A percentile compares a stretch with the other conserved stretches of the same genome.
Evolutionary conservation across 2,113 vertebrate species (phyloP).

Genomic region (Nannospalax galili): DNA sequence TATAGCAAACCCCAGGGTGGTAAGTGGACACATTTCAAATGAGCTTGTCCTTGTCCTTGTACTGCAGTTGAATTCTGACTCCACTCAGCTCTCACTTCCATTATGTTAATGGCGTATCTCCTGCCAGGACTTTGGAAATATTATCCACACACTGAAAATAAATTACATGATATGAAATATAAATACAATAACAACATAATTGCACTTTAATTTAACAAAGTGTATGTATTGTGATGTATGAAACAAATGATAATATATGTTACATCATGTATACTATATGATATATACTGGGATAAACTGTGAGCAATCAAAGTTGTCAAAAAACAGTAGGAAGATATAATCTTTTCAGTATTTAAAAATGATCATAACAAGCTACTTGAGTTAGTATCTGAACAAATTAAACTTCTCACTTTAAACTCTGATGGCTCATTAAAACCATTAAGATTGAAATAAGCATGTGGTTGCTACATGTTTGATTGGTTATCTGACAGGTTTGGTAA

Average conservation of each 20-base stretch:
- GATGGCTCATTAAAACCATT: neutral
- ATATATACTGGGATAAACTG: neutral
- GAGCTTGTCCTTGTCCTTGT: neutral
- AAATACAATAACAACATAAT: neutral
- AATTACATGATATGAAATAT: neutral
- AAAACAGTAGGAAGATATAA: neutral
- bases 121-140: neutral
- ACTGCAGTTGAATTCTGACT: neutral
- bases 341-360: neutral
- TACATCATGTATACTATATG: neutral
- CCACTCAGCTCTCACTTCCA: neutral
- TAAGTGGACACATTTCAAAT: neutral
- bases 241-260: neutral
- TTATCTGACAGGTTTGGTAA: constrained; percentile 45
- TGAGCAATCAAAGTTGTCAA: neutral
- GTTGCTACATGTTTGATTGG: neutral
- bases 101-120: neutral
- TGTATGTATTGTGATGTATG: neutral
- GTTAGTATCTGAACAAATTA: neutral
- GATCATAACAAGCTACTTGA: neutral
- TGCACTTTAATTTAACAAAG: neutral
- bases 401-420: neutral
- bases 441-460: neutral
- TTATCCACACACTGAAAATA: neutral
- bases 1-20: neutral